These are phyloP conservation scores for Manis crassicaudata DNA, from an alignment of 2,797 vertebrate genomes.

Conservation along the genomic window DNA sequence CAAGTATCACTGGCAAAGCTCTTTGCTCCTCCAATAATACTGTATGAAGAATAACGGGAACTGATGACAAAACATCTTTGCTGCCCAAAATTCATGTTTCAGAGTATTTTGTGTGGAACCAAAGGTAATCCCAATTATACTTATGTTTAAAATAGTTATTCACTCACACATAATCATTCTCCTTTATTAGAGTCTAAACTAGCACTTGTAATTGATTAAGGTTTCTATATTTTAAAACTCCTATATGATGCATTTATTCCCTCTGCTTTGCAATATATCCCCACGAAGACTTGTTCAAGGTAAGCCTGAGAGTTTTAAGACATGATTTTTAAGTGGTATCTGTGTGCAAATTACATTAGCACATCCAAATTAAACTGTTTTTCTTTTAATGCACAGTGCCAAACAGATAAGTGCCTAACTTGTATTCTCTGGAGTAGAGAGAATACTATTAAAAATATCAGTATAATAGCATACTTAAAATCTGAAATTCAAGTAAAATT, in stretches of 20 bases:
- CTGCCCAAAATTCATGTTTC: slow-evolving; percentile 23
- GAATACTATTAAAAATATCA: slow-evolving; percentile 53
- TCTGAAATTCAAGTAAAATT: slow-evolving; percentile 48
- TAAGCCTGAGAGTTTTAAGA: slow-evolving; percentile 71
- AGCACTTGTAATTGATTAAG: slow-evolving; percentile 52
- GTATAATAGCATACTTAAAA: slow-evolving; percentile 52
- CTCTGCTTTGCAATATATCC: slow-evolving; percentile 39
- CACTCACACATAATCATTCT: slow-evolving; percentile 21
- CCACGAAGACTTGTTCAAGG: slow-evolving; percentile 63
- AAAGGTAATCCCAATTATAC: slow-evolving; percentile 63
- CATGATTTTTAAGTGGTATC: slow-evolving; percentile 55
- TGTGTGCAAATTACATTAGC: slow-evolving; percentile 60
- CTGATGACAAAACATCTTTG: slow-evolving; percentile 42
- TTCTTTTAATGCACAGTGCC: slow-evolving; percentile 62
- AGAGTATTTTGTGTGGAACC: slow-evolving; percentile 36
- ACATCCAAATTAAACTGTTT: slow-evolving; percentile 67
- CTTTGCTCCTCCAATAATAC: slow-evolving; percentile 4
- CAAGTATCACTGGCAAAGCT: background rate
- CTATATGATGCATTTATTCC: slow-evolving; percentile 49
- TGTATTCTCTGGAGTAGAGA: slow-evolving; percentile 56
- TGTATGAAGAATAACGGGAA: background rate
- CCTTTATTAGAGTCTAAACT: slow-evolving; percentile 61
- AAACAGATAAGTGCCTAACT: slow-evolving; percentile 67
- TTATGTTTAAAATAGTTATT: slow-evolving; percentile 61
- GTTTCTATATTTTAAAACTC: slow-evolving; percentile 55